phyloP scores from a whole-genome alignment of 2,888 invertebrate species.

The Tetragonula carbonaria region DNA sequence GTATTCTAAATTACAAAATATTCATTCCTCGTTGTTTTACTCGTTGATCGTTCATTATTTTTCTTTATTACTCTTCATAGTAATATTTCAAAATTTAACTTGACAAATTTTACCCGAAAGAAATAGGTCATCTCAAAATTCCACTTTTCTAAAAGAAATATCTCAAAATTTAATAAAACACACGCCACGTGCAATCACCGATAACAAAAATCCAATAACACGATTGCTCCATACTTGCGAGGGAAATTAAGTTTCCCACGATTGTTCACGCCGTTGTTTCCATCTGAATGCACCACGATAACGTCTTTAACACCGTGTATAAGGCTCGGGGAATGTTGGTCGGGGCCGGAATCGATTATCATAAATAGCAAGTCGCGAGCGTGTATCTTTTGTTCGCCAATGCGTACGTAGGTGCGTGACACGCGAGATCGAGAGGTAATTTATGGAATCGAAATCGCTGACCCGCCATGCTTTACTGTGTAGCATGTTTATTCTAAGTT shows the following conservation, averaged over 20 bases:
- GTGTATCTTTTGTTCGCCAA: conserved; percentile 56
- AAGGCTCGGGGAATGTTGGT: conserved; percentile 28
- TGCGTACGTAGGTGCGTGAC: conserved; percentile 58
- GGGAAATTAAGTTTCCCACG: not conserved
- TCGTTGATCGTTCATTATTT: no score
- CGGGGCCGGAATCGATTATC: conserved; percentile 56
- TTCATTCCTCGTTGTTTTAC: no score
- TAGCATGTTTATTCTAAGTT: not conserved
- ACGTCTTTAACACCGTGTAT: not conserved
- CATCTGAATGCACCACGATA: not conserved
- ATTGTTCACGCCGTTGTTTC: not conserved
- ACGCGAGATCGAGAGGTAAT: conserved; percentile 55
- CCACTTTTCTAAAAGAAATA: not conserved
- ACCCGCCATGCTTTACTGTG: conserved; percentile 28
- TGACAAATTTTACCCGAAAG: no score
- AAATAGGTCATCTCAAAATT: not conserved
- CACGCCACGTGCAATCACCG: not conserved
- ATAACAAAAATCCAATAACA: not conserved
- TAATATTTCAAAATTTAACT: no score
- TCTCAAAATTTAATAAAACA: not conserved
- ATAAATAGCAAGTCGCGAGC: conserved; percentile 53
- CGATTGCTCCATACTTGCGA: not conserved
- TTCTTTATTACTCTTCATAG: no score
- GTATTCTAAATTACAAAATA: no score
- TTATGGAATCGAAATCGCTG: conserved; percentile 61